A percentile compares a stretch with the other conserved stretches of the same genome.
Conservation (phyloP, 1,140 invertebrate genomes). For the Cotesia vestalis region DNA sequence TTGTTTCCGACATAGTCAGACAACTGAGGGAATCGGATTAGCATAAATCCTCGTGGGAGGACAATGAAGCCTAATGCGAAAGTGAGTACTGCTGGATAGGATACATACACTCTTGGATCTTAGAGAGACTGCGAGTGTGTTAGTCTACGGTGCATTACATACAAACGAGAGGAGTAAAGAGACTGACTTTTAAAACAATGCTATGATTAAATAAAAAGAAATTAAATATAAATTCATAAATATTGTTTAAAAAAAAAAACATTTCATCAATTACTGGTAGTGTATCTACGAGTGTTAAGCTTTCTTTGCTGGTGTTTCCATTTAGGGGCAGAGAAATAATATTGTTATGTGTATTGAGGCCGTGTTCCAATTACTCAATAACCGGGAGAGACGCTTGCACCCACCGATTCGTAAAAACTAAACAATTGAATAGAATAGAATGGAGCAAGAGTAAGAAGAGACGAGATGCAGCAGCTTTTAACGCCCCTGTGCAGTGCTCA, state of each 20-base stretch:
- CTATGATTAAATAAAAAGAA: no score
- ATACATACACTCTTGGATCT: neutral
- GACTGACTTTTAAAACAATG: no score
- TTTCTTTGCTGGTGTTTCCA: constrained; percentile 48
- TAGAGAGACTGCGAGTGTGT: no score
- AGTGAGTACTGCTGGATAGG: constrained; percentile 16
- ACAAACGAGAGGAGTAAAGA: no score
- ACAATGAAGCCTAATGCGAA: constrained; percentile 54
- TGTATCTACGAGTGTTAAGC: no score
- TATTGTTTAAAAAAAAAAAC: no score
- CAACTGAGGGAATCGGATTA: constrained; percentile 48
- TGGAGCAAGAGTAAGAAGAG: neutral
- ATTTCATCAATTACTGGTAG: no score
- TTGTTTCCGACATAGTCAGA: constrained; percentile 46
- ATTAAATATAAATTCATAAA: no score
- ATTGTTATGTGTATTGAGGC: constrained; percentile 45
- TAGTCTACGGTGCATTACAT: no score
- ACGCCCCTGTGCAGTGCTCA: constrained; percentile 1
- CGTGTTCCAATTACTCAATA: constrained; percentile 64
- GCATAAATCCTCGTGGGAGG: constrained; percentile 61
- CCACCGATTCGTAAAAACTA: constrained; percentile 41
- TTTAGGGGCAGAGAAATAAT: constrained; percentile 59
- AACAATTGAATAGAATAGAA: constrained; percentile 27
- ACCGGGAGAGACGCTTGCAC: constrained; percentile 38
- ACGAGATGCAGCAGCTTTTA: constrained; percentile 53